Conservation (phyloP, 2,113 vertebrate species). For the Oceanodroma tethys region DNA sequence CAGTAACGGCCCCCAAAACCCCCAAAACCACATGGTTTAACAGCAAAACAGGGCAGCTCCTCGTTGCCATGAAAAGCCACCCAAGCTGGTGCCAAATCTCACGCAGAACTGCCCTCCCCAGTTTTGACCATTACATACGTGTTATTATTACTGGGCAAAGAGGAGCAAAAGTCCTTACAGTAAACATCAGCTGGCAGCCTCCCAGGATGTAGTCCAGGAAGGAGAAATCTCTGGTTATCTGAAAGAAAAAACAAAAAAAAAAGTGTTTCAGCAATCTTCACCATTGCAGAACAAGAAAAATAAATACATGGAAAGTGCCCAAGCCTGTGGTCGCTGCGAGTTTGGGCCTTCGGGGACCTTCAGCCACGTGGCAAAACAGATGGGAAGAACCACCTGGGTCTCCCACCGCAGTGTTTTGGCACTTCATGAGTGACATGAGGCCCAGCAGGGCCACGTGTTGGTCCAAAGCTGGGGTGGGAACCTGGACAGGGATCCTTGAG, state of each 20-base stretch:
- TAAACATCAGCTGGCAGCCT: slow-evolving; percentile 97
- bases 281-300: neutral
- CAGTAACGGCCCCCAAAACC: neutral
- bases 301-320: fast-evolving
- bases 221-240: slow-evolving; percentile 94
- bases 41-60: neutral
- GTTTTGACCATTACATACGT: neutral
- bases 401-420: fast-evolving
- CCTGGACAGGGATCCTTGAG: neutral
- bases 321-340: fast-evolving
- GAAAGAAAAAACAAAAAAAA: neutral
- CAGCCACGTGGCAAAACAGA: neutral
- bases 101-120: neutral
- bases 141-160: neutral
- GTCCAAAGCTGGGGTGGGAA: neutral
- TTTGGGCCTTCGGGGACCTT: neutral
- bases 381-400: neutral
- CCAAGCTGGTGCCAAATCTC: neutral
- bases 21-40: neutral
- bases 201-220: slow-evolving; percentile 98
- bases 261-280: neutral
- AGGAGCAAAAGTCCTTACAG: slow-evolving; percentile 77
- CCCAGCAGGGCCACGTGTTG: neutral
- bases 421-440: fast-evolving
- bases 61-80: neutral